Evolutionary conservation across 2,113 vertebrate species (phyloP).

Genomic region (Chamaea fasciata): DNA sequence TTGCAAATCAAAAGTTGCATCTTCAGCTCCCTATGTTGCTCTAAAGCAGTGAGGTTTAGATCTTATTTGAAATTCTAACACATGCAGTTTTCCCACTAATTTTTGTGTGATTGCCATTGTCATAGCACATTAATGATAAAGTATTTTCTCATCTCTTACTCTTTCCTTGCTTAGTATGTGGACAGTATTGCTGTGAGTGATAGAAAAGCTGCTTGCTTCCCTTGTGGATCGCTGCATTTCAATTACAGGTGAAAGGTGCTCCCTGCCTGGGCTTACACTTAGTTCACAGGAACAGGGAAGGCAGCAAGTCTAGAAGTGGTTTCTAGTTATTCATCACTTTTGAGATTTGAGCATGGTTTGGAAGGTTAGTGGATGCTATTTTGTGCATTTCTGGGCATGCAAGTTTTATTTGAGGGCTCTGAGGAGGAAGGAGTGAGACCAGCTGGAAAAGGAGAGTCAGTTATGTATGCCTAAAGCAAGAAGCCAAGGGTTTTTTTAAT

Average conservation of each 20-base stretch:
- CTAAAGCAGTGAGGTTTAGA: background rate
- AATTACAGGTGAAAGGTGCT: background rate
- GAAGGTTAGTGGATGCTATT: background rate
- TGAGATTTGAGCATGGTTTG: background rate
- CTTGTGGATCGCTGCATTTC: background rate
- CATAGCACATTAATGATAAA: background rate
- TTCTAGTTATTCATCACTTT: background rate
- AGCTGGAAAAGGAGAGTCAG: background rate
- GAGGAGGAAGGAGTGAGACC: background rate
- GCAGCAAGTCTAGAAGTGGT: background rate
- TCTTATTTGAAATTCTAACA: background rate
- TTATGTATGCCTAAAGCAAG: background rate
- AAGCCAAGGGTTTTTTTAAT: background rate
- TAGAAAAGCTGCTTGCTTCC: background rate
- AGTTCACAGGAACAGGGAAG: background rate
- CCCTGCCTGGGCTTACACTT: background rate
- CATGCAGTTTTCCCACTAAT: rapidly evolving
- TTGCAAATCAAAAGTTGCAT: background rate
- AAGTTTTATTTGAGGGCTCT: background rate
- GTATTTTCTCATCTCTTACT: background rate
- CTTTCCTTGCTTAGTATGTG: background rate
- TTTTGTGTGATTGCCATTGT: background rate
- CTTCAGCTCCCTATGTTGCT: background rate
- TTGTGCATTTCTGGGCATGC: background rate
- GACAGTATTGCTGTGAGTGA: background rate